Conservation (phyloP, 2,888 invertebrate genomes). For the Lasius platythorax region DNA sequence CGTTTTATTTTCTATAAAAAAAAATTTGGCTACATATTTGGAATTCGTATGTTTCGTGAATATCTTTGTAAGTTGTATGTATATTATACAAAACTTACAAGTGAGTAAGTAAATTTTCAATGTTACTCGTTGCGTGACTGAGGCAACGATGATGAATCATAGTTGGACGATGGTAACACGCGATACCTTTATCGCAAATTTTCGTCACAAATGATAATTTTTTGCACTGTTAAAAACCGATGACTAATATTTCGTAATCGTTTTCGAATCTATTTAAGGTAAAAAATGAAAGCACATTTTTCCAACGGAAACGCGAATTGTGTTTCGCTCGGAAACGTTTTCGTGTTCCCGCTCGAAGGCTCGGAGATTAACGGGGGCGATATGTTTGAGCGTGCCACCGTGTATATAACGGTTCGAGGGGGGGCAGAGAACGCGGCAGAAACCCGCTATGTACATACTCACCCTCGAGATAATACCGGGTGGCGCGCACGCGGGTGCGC, state of each 20-base stretch:
- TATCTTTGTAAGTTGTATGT: background rate
- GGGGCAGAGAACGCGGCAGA: constrained; percentile 46
- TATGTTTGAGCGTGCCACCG: constrained; percentile 30
- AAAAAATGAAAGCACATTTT: background rate
- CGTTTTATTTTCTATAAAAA: background rate
- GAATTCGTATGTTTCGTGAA: background rate
- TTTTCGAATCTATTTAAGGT: background rate
- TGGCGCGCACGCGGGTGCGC: constrained; percentile 46
- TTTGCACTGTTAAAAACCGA: background rate
- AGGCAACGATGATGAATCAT: constrained; percentile 42
- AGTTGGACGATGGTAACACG: background rate
- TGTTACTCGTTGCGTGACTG: constrained; percentile 26
- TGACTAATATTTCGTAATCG: background rate
- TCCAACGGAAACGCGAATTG: background rate
- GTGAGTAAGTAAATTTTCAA: constrained; percentile 4
- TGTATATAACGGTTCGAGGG: constrained; percentile 27
- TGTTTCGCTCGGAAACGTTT: constrained; percentile 11
- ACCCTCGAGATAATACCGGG: constrained; percentile 68
- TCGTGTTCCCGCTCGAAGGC: background rate
- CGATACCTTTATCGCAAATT: constrained; percentile 1
- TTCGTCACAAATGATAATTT: background rate
- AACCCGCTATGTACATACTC: constrained; percentile 66
- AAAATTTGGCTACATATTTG: background rate
- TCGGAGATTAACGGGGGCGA: constrained; percentile 31
- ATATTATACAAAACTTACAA: background rate